Evolutionary conservation across 1,140 invertebrate genomes (phyloP), one percentile per base, ranked within the genome.

Genomic region (Psilanteris sp.): DNA sequence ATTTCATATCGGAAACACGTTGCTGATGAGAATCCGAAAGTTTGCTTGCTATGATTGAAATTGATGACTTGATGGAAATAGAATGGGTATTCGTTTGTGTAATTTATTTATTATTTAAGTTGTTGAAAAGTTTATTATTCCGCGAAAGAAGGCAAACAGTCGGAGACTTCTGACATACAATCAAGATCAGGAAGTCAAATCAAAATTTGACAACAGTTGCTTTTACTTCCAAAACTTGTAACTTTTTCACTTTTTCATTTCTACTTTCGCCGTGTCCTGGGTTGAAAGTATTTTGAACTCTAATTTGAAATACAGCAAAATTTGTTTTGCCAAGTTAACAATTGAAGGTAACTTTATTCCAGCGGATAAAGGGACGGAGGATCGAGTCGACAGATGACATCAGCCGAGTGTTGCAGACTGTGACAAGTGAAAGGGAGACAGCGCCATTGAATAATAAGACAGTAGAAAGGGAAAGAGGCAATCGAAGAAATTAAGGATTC

Each of bases 401-500:
- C 48, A 16, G 24, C 37, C 67, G 68, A 32, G 68, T 72, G 57
- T 72, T 72, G 50, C 57, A 16, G 14, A 34, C 50, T 32, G 32
- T 72, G 50, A 62, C 68, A 72, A 62, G 57, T 72, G 68, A 71
- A 62, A 71, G 52, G 55, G 9, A 55, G 48, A 71, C 18, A 55
- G 36, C 11, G 15, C 20, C 3, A 67, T 11, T 29, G 46, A 29
- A 54, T 54, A 71, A 52, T 52, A 50, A 70, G 36, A 57, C 43
- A 34, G 48, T 27, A 57, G 50, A 54, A 44, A 74, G 70, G 20
- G 54, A 71, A 34, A 41, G 57, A 59, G 43, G 20, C 68, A 64
- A 62, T 73, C 52, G 43, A 62, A 55, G 78, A 81, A 84, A 84
- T 83, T 83, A 84, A 81, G 79, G 77, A 84, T 84, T 84, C 80